Base-by-base conservation (phyloP, 2,888 invertebrate genomes). In the Dichetophora obliterata region DNA sequence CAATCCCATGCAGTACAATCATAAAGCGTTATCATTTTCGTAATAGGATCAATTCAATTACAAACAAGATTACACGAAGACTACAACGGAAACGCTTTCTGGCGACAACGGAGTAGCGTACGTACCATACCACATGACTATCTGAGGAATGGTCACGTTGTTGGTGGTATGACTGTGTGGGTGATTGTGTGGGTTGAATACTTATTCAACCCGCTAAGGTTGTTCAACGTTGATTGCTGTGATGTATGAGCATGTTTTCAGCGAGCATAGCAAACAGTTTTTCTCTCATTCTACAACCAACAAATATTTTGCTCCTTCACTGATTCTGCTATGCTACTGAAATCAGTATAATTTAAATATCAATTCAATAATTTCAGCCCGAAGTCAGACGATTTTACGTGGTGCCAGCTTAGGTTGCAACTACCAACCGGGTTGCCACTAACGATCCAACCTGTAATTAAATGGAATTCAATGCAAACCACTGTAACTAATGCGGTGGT, bases 41-140 rank as follows among this genome's bases (percentile, higher is more conserved):
- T 65, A 54, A 65, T 65, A 52, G 74, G 66, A 66, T 54, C 31
- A 65, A 74, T 66, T 74, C 74, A 74, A 74, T 74, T 74, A 74
- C 65, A 66, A 72, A 66, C 34, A 24, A 54, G 66, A 65, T 74
- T 74, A 65, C 73, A 73, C 11, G 31, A 63, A 22, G 27, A 68
- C 50, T 68, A 24, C 61, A 22, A 43, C 8, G 43, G 31, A 24
- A 57, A 63, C 11, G 19, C 19, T 24, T 8, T 22, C 43, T 27
- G 16, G 19, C 59, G 24, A 34, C 61, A 16, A n/a, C n/a, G 31
- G 9, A 19, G 31, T 22, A 52, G 22, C 11, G n/a, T n/a, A 8
- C 63, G 34, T 24, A 31, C 31, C 31, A 31, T 8, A 19, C 24
- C 5, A 59, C 24, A 19, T 19, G 27, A 66, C 37, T 37, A 65